A percentile compares a stretch with the other conserved stretches of the same genome.
These are phyloP conservation scores for Drosophila leonis DNA, from an alignment of 2,888 invertebrate genomes.

Conservation along the genomic window DNA sequence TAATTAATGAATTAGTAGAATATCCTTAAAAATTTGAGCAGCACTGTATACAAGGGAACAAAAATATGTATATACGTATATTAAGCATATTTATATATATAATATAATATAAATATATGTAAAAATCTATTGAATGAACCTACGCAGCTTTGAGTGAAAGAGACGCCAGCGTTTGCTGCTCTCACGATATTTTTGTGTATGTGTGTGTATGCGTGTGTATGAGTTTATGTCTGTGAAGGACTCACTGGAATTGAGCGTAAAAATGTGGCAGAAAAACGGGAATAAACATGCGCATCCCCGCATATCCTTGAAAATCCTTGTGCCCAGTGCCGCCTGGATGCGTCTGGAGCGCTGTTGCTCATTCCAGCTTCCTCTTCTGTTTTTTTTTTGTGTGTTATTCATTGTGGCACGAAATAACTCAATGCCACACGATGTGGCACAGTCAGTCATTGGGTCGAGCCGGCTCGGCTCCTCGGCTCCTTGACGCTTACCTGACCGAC, in stretches of 20 bases:
- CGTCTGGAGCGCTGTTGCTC: constrained; percentile 48
- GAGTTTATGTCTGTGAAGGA: constrained; percentile 10
- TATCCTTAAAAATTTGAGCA: not conserved
- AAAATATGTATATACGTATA: not conserved
- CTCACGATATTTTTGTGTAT: not conserved
- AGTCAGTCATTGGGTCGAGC: constrained; percentile 59
- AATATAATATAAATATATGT: constrained; percentile 2
- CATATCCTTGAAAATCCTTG: constrained; percentile 69
- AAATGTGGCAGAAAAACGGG: constrained; percentile 66
- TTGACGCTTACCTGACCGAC: constrained; percentile 63
- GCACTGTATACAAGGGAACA: not conserved
- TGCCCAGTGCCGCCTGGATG: constrained; percentile 54
- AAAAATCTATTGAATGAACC: constrained; percentile 74
- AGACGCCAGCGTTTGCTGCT: constrained; percentile 39
- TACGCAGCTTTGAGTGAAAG: constrained; percentile 71
- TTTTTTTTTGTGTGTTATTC: constrained; percentile 32
- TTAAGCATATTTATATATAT: not conserved
- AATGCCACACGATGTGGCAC: constrained; percentile 58
- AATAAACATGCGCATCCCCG: constrained; percentile 79
- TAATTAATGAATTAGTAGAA: not conserved
- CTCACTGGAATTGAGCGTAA: constrained; percentile 71
- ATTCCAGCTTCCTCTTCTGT: constrained; percentile 60
- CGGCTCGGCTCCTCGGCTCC: constrained; percentile 33
- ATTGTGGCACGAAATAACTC: constrained; percentile 63
- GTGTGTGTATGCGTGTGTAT: constrained; percentile 12